A percentile compares a stretch with the other conserved stretches of the same genome.
Evolutionary conservation across 2,113 vertebrate genomes (phyloP).

Genomic region (Proterorhinus semilunaris): DNA sequence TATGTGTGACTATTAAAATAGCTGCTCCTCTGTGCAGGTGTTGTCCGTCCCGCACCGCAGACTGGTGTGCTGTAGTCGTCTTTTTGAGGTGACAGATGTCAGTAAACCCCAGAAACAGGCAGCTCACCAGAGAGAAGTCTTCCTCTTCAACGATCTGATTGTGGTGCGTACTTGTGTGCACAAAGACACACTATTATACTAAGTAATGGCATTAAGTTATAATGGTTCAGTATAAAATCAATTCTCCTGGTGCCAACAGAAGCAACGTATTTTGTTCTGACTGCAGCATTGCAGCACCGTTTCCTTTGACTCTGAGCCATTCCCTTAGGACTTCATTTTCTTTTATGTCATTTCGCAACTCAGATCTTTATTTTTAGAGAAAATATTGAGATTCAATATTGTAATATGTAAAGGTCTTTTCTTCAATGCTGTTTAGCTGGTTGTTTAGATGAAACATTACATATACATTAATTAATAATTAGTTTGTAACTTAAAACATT

Average conservation of each 20-base stretch:
- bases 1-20: background rate
- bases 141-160: slow-evolving; percentile 98
- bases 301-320: slow-evolving; percentile 18
- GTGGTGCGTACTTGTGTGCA: slow-evolving; percentile 87
- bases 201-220: background rate
- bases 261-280: slow-evolving; percentile 49
- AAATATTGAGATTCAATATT: no score
- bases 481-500: no score
- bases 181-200: background rate
- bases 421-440: no score
- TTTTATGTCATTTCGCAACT: slow-evolving; percentile 46
- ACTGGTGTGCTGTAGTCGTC: slow-evolving; percentile 95
- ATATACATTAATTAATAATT: no score
- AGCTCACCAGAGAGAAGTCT: slow-evolving; percentile 96
- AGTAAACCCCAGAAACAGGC: slow-evolving; percentile 98
- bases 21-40: slow-evolving; percentile 73
- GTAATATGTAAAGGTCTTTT: no score
- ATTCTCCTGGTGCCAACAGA: slow-evolving; percentile 13
- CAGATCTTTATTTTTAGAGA: slow-evolving; percentile 2
- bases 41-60: slow-evolving; percentile 93
- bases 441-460: no score
- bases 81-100: slow-evolving; percentile 94
- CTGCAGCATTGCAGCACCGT: slow-evolving; percentile 55
- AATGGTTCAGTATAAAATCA: background rate
- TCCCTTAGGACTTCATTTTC: slow-evolving; percentile 21